Evolutionary conservation across 2,888 invertebrate genomes (phyloP), one percentile per base, ranked within the genome.

Genomic region (Gnatocerus cornutus): DNA sequence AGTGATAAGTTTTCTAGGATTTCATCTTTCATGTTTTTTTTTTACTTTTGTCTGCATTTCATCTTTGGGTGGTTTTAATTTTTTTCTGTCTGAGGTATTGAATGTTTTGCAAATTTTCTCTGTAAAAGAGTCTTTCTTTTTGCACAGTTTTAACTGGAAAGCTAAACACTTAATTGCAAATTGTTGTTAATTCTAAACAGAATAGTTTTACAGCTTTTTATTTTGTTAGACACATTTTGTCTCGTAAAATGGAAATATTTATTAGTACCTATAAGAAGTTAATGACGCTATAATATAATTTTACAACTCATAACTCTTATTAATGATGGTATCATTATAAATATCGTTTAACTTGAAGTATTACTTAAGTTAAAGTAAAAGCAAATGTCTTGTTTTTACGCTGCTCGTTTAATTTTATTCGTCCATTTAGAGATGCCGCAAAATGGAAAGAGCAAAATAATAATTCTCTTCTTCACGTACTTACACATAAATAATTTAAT

Each of bases 281-380:
- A 56, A 65, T 21, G 56, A 64, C 65, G 6, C 48, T 46, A 27
- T 65, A 65, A 65, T 65, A 65, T 65, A 45, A 65, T 46, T 65
- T 65, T 65, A 65, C 56, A 65, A 56, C 55, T 33, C 65, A 65
- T 65, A 65, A 65, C 55, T 41, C 55, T 65, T 56, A 56, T 33
- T 48, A 41, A 55, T 46, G 65, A 33, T 33, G 53, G 13, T 29
- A 43, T 53, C 39, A 63, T 63, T 63, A 52, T 45, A 53, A 53
- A 43, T 64, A 64, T 64, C 45, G 29, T 53, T 52, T 41, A 48
- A 62, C 29, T 33, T 37, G 62, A 48, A 62, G 53, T 39, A 53
- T 53, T 39, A 16, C 16, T 29, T 30, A 52, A 30, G 16, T 5
- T 52, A 29, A 52, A 37, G 37, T 48, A 16, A 48, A 21, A 16